Evolutionary conservation across 2,797 vertebrate species (phyloP).

Genomic region (Amniataba percoides): DNA sequence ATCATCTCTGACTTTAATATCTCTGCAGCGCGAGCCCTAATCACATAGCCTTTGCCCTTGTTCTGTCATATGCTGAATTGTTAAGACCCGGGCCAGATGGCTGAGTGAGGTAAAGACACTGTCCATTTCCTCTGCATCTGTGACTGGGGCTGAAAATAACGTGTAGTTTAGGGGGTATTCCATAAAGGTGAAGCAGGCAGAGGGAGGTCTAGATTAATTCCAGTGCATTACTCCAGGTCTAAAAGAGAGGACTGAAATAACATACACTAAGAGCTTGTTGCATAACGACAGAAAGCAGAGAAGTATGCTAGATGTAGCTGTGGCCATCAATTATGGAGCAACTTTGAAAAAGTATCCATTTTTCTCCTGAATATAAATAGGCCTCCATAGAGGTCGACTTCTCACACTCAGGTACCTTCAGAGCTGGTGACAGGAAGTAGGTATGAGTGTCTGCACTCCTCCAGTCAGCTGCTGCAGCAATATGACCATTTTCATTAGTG

Average conservation of each 20-base stretch:
- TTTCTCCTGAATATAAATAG: slow-evolving; percentile 60
- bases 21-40: slow-evolving; percentile 33
- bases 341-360: slow-evolving; percentile 61
- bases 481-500: no score
- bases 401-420: slow-evolving; percentile 32
- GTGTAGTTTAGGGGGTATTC: slow-evolving; percentile 38
- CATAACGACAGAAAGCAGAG: slow-evolving; percentile 55
- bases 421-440: slow-evolving; percentile 1
- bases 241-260: slow-evolving; percentile 74
- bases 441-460: background rate
- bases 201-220: slow-evolving; percentile 63
- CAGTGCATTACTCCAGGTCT: slow-evolving; percentile 65
- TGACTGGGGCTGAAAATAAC: slow-evolving; percentile 62
- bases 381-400: slow-evolving; percentile 13
- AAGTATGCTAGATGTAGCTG: slow-evolving; percentile 64
- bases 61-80: slow-evolving; percentile 33
- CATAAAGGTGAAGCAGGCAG: slow-evolving; percentile 51
- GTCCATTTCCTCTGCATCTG: slow-evolving; percentile 48
- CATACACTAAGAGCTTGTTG: slow-evolving; percentile 67
- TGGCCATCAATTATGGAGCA: slow-evolving; percentile 75
- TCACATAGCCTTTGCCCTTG: slow-evolving; percentile 48
- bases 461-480: no score
- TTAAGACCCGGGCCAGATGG: slow-evolving; percentile 60
- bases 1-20: slow-evolving; percentile 65
- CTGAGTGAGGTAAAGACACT: slow-evolving; percentile 40